Evolutionary conservation across 2,797 vertebrate genomes (phyloP).

Genomic region (Tympanoctomys barrerae): DNA sequence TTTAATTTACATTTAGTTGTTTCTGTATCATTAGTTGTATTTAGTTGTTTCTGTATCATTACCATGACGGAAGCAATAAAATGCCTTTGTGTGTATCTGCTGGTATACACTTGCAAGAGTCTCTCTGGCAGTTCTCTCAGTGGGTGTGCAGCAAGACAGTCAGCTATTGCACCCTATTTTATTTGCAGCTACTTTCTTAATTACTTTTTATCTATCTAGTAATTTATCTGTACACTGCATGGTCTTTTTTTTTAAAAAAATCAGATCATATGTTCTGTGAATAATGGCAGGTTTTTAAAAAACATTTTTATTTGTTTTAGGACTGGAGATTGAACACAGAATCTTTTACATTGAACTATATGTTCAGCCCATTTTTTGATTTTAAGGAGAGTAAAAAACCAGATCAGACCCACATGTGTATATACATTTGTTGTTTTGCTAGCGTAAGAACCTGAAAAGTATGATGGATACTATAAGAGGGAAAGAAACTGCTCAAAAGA

Average conservation of each 20-base stretch:
- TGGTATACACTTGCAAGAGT: neutral
- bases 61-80: neutral
- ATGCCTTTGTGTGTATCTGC: neutral
- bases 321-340: too few relatives aligned
- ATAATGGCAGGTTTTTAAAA: neutral
- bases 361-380: too few relatives aligned
- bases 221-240: neutral
- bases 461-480: too few relatives aligned
- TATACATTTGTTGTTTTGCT: too few relatives aligned
- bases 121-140: neutral
- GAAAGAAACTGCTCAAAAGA: too few relatives aligned
- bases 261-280: slow-evolving; percentile 3
- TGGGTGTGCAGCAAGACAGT: neutral
- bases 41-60: neutral
- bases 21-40: neutral
- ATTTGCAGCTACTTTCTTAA: slow-evolving; percentile 13
- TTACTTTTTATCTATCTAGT: slow-evolving; percentile 35
- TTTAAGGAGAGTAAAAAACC: too few relatives aligned
- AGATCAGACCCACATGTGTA: too few relatives aligned
- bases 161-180: slow-evolving; percentile 9
- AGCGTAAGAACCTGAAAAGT: too few relatives aligned
- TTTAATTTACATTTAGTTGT: neutral
- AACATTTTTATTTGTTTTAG: too few relatives aligned
- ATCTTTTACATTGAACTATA: too few relatives aligned
- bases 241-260: neutral